These are phyloP conservation scores for Chloropsis cyanopogon DNA, from an alignment of 2,113 vertebrate species.

Conservation along the genomic window DNA sequence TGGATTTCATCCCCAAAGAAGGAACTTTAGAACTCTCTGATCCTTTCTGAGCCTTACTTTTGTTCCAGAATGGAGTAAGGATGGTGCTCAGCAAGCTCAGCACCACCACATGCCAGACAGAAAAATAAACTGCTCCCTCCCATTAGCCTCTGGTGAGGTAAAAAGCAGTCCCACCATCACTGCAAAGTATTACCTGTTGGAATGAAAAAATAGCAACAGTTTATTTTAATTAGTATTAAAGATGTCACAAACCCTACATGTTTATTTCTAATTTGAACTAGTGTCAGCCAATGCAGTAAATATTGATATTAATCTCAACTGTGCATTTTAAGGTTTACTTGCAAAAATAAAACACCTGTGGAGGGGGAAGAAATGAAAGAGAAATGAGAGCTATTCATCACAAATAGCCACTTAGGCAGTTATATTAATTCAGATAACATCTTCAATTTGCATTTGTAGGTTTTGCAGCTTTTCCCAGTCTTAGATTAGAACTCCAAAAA, in stretches of 20 bases:
- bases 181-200: background rate
- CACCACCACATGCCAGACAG: background rate
- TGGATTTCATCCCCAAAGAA: background rate
- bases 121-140: background rate
- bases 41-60: background rate
- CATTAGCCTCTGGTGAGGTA: background rate
- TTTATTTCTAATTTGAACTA: conserved; percentile 27
- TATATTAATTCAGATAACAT: background rate
- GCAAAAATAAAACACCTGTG: background rate
- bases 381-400: background rate
- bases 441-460: background rate
- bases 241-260: background rate
- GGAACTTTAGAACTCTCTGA: background rate
- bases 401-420: background rate
- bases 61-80: background rate
- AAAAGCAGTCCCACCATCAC: background rate
- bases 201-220: background rate
- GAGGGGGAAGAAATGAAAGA: background rate
- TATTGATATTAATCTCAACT: conserved; percentile 28
- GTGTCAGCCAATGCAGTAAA: conserved; percentile 7
- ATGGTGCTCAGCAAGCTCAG: background rate
- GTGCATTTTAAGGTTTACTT: conserved; percentile 49
- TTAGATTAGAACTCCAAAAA: background rate
- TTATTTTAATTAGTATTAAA: conserved; percentile 27
- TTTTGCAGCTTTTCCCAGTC: background rate